These are phyloP conservation scores for Heliconius himera DNA, from an alignment of 1,140 invertebrate species.

Conservation along the genomic window DNA sequence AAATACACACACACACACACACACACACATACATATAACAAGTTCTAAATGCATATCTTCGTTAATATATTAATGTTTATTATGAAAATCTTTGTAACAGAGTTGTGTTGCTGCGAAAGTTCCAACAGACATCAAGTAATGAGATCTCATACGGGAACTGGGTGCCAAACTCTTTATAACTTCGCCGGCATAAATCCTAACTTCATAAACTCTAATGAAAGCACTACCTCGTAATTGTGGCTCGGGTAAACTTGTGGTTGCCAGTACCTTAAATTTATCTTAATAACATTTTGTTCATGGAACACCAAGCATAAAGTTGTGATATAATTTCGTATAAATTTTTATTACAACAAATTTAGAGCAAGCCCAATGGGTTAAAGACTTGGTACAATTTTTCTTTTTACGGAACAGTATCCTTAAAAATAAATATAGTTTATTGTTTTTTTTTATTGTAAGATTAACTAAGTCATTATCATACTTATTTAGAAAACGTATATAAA, in stretches of 20 bases:
- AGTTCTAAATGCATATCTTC: not conserved
- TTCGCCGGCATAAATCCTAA: slow-evolving; percentile 37
- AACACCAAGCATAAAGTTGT: slow-evolving; percentile 9
- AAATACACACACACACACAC: too few species aligned
- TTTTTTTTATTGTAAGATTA: too few species aligned
- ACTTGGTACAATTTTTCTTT: too few species aligned
- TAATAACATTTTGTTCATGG: slow-evolving; percentile 29
- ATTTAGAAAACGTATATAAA: too few species aligned
- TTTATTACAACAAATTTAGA: not conserved
- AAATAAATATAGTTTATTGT: too few species aligned
- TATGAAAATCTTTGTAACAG: not conserved
- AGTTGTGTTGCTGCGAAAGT: not conserved
- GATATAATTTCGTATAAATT: not conserved
- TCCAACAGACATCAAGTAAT: slow-evolving; percentile 6
- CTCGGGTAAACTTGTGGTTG: slow-evolving; percentile 29
- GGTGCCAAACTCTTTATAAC: slow-evolving; percentile 33
- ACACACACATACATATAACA: too few species aligned
- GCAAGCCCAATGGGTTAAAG: too few species aligned
- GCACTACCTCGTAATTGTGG: slow-evolving; percentile 37
- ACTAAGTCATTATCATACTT: too few species aligned
- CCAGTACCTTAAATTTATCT: slow-evolving; percentile 27
- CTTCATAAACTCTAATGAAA: slow-evolving; percentile 41
- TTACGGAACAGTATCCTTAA: too few species aligned
- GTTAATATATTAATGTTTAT: not conserved
- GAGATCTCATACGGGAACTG: slow-evolving; percentile 17